Percentiles rank a stretch among this genome's conserved stretches.
These are phyloP conservation scores for Cebidichthys violaceus DNA, from an alignment of 2,113 vertebrate species.

Conservation along the genomic window DNA sequence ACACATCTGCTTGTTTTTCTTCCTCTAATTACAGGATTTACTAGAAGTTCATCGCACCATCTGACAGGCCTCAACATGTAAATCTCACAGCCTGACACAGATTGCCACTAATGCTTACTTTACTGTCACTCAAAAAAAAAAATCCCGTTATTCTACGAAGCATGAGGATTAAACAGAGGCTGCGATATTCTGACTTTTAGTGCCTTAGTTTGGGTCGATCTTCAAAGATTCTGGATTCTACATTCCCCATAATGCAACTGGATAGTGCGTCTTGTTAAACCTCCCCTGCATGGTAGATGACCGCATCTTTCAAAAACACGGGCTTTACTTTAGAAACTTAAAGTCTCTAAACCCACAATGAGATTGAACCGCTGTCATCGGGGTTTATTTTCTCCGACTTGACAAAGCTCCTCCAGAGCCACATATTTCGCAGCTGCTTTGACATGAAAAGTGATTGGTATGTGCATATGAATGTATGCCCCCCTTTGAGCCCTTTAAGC, in stretches of 20 bases:
- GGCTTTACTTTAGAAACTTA: not conserved
- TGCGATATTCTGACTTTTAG: not conserved
- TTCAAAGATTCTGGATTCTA: not conserved
- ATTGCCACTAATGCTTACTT: not conserved
- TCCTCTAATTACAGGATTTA: not conserved
- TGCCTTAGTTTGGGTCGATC: not conserved
- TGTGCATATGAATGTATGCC: not conserved
- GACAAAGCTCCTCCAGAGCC: not conserved
- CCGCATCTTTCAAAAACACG: not conserved
- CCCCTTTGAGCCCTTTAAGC: not conserved
- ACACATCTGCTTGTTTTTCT: not conserved
- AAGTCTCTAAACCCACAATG: not conserved
- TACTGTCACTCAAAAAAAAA: not conserved
- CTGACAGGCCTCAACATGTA: not conserved
- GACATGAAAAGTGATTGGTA: not conserved
- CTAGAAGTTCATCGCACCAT: not conserved
- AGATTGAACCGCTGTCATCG: not conserved
- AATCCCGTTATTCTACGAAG: not conserved
- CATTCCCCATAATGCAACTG: conserved; percentile 4
- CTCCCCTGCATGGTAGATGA: not conserved
- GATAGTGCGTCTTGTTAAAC: not conserved
- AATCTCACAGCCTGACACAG: not conserved
- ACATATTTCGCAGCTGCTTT: not conserved
- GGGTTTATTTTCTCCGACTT: conserved; percentile 17
- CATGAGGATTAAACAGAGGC: not conserved